Evolutionary conservation across 37 sponge, comb jelly and placozoan species (phyloP).

Genomic region (Theonella swinhoei): DNA sequence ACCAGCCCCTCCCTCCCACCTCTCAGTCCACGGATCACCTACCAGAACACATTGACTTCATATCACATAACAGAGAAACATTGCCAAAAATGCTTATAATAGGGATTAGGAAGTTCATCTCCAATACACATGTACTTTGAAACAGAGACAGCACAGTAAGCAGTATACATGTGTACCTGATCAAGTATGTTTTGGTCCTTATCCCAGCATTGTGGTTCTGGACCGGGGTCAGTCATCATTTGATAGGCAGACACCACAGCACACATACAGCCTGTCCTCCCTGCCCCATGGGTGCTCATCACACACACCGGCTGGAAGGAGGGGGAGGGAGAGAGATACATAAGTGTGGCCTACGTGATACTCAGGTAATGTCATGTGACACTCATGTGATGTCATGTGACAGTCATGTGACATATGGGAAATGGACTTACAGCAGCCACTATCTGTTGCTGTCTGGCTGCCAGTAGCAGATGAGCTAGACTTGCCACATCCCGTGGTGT

Average conservation of each 20-base stretch:
- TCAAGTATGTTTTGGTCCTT: constrained; percentile 54
- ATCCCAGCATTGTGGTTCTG: constrained; percentile 7
- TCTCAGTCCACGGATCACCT: constrained; percentile 59
- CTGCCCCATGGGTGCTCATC: constrained; percentile 47
- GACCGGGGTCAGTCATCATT: constrained; percentile 27
- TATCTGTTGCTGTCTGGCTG: constrained; percentile 1
- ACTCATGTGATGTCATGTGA: background rate
- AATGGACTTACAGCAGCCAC: background rate
- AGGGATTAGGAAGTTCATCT: too few species aligned
- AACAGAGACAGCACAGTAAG: background rate
- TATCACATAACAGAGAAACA: too few species aligned
- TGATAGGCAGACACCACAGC: constrained; percentile 47
- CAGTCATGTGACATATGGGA: background rate
- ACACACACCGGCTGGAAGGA: constrained; percentile 50
- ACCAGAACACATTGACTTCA: background rate
- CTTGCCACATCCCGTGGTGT: constrained; percentile 13
- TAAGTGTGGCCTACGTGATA: too few species aligned
- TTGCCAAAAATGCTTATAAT: too few species aligned
- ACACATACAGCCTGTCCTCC: constrained; percentile 57
- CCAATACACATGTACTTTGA: too few species aligned
- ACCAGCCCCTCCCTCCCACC: constrained; percentile 40
- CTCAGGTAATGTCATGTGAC: background rate
- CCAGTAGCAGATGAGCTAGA: background rate
- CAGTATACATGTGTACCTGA: constrained; percentile 14
- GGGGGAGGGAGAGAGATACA: too few species aligned